Percentiles rank a stretch among this genome's conserved stretches.
Conservation (phyloP, 2,888 invertebrate species). For the Tenthredo amoena region DNA sequence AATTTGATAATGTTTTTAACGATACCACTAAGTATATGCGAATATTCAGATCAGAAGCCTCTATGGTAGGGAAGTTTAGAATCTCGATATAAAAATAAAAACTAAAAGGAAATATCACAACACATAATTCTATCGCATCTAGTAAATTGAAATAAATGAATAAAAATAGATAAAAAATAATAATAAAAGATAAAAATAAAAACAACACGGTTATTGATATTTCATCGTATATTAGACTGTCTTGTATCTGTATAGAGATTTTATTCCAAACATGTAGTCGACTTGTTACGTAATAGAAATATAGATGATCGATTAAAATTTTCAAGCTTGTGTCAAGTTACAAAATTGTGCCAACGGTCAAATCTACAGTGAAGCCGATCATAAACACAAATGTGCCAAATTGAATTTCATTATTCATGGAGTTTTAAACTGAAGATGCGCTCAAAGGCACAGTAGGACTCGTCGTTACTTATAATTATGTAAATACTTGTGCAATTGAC, state of each 20-base stretch:
- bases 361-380: constrained; percentile 59
- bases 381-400: constrained; percentile 54
- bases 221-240: constrained; percentile 67
- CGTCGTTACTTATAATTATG: constrained; percentile 72
- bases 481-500: constrained; percentile 78
- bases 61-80: constrained; percentile 38
- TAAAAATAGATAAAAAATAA: neutral
- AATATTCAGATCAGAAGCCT: constrained; percentile 37
- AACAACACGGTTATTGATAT: constrained; percentile 57
- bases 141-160: constrained; percentile 42
- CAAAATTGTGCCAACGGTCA: constrained; percentile 58
- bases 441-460: constrained; percentile 73
- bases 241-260: constrained; percentile 70
- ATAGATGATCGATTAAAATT: constrained; percentile 31
- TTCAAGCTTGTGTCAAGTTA: constrained; percentile 50
- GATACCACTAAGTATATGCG: neutral
- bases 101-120: constrained; percentile 22
- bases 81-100: constrained; percentile 42
- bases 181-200: constrained; percentile 9
- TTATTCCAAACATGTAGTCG: constrained; percentile 66
- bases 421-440: constrained; percentile 63
- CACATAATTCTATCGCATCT: constrained; percentile 44
- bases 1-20: constrained; percentile 14
- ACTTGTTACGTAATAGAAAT: constrained; percentile 65
- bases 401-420: constrained; percentile 48